Evolutionary conservation across 2,113 vertebrate species (phyloP).

Genomic region (Oreotrochilus melanogaster): DNA sequence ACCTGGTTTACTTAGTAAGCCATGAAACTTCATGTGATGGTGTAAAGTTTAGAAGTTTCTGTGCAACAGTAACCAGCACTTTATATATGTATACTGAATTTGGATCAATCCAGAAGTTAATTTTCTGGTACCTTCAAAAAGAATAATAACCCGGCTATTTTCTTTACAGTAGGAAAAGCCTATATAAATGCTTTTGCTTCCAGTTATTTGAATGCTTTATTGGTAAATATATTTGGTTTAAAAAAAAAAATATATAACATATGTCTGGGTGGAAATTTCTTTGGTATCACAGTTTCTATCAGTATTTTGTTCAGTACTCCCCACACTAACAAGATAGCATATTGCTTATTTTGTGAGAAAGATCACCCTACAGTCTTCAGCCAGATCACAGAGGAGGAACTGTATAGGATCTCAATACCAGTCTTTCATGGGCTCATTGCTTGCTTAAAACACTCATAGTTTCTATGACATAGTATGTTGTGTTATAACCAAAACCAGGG

Average conservation of each 20-base stretch:
- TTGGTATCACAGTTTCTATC: neutral
- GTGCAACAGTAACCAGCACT: neutral
- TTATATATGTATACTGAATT: neutral
- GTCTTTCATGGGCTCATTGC: neutral
- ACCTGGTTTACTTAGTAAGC: neutral
- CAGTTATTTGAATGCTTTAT: neutral
- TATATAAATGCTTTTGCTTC: neutral
- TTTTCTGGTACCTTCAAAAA: neutral
- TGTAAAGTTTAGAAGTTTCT: neutral
- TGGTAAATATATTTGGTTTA: neutral
- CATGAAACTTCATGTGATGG: neutral
- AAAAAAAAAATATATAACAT: neutral
- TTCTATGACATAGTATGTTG: neutral
- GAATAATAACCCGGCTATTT: neutral
- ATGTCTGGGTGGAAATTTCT: neutral
- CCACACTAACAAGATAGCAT: neutral
- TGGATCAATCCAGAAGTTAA: neutral
- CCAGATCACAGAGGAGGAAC: neutral
- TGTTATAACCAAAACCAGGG: neutral
- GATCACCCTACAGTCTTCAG: neutral
- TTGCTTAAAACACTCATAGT: neutral
- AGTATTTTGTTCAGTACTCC: neutral
- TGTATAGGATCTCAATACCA: neutral
- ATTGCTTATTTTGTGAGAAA: neutral
- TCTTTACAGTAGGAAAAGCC: fast-evolving